Base-by-base conservation (phyloP, 2,797 vertebrate genomes). In the Enteromius trimaculatus region DNA sequence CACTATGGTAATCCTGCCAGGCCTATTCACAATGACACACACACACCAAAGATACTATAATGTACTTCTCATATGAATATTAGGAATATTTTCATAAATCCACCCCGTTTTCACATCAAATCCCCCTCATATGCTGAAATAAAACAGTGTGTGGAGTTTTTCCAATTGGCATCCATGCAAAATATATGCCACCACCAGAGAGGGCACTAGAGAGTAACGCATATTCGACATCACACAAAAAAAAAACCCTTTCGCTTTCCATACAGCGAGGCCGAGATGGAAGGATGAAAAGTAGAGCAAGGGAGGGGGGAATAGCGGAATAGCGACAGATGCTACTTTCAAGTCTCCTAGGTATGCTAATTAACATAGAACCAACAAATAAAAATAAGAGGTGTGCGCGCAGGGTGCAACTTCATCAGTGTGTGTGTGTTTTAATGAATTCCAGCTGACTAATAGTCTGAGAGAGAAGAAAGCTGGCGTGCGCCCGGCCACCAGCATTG, bases 251-350 rank as follows among this genome's bases (percentile, higher is more conserved):
- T 74, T 9, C 29, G 4, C 70, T 65, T 75, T 29, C 31, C 21
- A 80, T 47, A 70, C 23, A 77, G 60, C 17, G 6, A 31, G 64
- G 17, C 51, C 2, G 72, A 81, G 29, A 71, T 60, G 55, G 72
- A 76, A 14, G 74, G 81, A 79, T 60, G 75, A 53, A 82, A 88
- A 84, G 37, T 71, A 81, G 84, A 88, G 55, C 26, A 55, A 79
- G 89, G 88, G 90, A 90, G 91, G 89, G 86, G 91, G 88, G 89
- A 88, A 89, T 80, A 78, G 85, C 88, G 87, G 88, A 83, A 83
- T 89, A 86, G 91, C 88, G 93, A 93, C 93, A 95, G 93, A 95
- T 95, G 94, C 92, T 95, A 92, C 92, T 92, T 93, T 94, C 93
- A 93, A 90, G 91, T 95, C 95, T 94, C 93, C 81, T 89, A 93